These are phyloP conservation scores for Neuroterus valhalla DNA, from an alignment of 1,140 invertebrate genomes.

Conservation along the genomic window DNA sequence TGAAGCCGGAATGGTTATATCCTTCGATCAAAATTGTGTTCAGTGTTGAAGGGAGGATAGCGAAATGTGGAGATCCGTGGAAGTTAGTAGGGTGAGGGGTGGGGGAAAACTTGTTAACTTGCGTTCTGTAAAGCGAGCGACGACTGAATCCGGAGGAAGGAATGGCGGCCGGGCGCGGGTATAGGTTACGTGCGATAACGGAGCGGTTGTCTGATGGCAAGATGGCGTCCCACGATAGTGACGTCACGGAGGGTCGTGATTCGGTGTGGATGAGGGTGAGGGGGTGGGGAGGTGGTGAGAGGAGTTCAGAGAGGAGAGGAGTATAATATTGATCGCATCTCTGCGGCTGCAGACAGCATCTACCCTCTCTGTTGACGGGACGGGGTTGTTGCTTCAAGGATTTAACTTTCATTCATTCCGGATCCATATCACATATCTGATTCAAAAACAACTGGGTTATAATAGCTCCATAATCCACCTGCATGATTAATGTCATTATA, in stretches of 20 bases:
- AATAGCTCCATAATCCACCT: conserved; percentile 23
- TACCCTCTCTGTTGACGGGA: conserved; percentile 72
- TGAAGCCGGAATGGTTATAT: background rate
- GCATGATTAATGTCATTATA: conserved; percentile 20
- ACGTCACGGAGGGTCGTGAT: conserved; percentile 68
- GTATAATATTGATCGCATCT: conserved; percentile 75
- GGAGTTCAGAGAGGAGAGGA: conserved; percentile 50
- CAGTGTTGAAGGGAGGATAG: conserved; percentile 18
- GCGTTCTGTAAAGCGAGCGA: conserved; percentile 44
- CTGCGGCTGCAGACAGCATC: conserved; percentile 72
- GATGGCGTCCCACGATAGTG: conserved; percentile 75
- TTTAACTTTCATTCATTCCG: conserved; percentile 69
- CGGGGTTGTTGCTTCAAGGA: conserved; percentile 71
- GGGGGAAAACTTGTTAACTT: conserved; percentile 41
- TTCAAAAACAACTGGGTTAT: conserved; percentile 28
- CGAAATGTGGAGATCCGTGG: background rate
- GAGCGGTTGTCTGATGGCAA: conserved; percentile 75
- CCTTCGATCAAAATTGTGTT: conserved; percentile 12
- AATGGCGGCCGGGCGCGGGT: conserved; percentile 48
- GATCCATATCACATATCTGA: conserved; percentile 50
- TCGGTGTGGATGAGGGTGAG: conserved; percentile 53
- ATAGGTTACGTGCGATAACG: conserved; percentile 66
- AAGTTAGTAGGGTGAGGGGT: conserved; percentile 45
- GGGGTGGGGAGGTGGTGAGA: conserved; percentile 32
- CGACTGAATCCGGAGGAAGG: conserved; percentile 46